Evolutionary conservation across 2,113 vertebrate genomes (phyloP).

Genomic region (Excalfactoria chinensis): DNA sequence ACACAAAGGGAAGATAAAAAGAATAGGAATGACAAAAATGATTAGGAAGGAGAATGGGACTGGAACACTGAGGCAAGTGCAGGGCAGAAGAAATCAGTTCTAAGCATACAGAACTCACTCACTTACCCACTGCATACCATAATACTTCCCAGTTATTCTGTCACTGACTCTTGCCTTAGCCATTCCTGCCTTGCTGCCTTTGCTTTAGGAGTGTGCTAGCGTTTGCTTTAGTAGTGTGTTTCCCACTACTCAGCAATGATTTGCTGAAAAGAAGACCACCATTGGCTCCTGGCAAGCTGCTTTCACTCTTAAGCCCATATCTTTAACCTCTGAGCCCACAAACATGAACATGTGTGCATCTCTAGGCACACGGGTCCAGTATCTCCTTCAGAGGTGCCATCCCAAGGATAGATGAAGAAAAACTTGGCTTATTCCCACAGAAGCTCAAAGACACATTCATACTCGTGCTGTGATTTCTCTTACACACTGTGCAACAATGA

Average conservation of each 20-base stretch:
- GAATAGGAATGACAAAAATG: neutral
- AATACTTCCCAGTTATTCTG: neutral
- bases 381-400: fast-evolving
- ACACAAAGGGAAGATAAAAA: neutral
- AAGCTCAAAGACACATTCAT: neutral
- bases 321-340: neutral
- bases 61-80: neutral
- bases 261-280: neutral
- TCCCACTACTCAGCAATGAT: neutral
- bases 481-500: neutral
- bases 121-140: neutral
- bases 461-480: neutral
- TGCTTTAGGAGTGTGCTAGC: neutral
- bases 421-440: neutral
- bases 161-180: neutral
- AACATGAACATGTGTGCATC: neutral
- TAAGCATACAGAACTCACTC: neutral
- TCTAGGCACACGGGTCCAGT: no score
- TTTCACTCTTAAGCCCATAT: neutral
- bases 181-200: neutral
- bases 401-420: neutral
- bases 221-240: neutral
- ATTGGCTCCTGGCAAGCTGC: neutral
- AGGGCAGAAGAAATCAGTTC: neutral
- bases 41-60: neutral